Base-by-base conservation (phyloP, 2,113 vertebrate genomes). In the Globicephala melas region DNA sequence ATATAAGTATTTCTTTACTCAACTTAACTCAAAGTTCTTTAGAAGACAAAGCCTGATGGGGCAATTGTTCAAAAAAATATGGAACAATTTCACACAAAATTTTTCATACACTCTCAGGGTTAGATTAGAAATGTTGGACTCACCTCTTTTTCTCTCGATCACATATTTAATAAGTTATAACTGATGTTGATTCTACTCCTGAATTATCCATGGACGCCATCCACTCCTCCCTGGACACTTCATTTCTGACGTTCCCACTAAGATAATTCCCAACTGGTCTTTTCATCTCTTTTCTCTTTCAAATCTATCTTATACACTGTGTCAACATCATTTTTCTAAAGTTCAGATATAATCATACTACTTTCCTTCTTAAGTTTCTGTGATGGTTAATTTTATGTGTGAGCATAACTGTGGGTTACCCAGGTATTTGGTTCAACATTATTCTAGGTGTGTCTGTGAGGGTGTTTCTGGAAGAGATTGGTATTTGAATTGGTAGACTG, bases 1-100 rank as follows among this genome's bases (percentile, higher is more conserved):
- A 89, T 60, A 14, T n/a, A 79, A 67, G 2, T 80, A 96, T 91
- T 94, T 90, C 18, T 62, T 92, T 94, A 73, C 67, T 92, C 53
- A 55, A 36, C 68, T 92, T 91, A 90, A 23, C 41, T 13, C 79
- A 31, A 60, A 91, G 12, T 83, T 84, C 92, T 96, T 94, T 91
- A 96, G 85, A 84, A 84, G 65, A 76, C 10, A 89, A 95, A 95
- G 50, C 31, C 58, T 50, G 33, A 8, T 63, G n/a, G 38, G 53
- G 3, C n/a, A 73, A 15, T 36, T 62, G 7, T 95, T 96, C 0
- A 26, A 91, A 47, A 95, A 58, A 38, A 38, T 15, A 18, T 5
- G 26, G 21, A 79, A 91, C 26, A 58, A 13, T 63, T 93, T 87
- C 31, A 87, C 26, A 87, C 9, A 38, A 80, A 68, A 74, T 31